phyloP scores from a whole-genome alignment of 2,113 vertebrate species.

The Leptodactylus fuscus region DNA sequence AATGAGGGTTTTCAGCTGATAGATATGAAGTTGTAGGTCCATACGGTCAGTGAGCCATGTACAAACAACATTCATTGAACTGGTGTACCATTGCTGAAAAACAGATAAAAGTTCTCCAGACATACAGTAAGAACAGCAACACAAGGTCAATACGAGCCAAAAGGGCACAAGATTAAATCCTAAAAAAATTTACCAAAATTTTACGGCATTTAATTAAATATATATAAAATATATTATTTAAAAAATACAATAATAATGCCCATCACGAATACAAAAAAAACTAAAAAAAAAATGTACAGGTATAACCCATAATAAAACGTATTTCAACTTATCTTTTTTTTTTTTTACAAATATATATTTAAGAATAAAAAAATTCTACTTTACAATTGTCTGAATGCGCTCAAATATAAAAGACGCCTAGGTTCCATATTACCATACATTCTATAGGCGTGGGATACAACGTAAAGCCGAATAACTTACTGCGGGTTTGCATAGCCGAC shows the following conservation, averaged over 20 bases:
- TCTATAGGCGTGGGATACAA: constrained; percentile 2
- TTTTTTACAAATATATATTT: neutral
- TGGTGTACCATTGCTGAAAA: constrained; percentile 99
- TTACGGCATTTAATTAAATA: neutral
- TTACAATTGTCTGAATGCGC: neutral
- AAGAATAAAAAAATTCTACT: neutral
- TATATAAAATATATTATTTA: neutral
- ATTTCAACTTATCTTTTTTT: constrained; percentile 37
- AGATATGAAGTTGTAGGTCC: constrained; percentile 98
- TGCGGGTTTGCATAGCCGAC: constrained; percentile 58
- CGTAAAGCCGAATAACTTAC: neutral
- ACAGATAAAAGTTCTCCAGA: constrained; percentile 92
- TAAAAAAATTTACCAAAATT: no score
- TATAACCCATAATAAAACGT: neutral
- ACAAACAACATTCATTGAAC: constrained; percentile 96
- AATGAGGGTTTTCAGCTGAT: constrained; percentile 99
- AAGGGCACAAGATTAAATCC: neutral
- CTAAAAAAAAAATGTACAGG: neutral
- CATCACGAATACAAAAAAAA: neutral
- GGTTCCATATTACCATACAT: neutral
- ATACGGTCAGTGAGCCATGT: constrained; percentile 98
- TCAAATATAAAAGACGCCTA: neutral
- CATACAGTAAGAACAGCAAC: constrained; percentile 28
- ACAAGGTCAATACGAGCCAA: neutral
- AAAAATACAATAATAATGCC: neutral